Evolutionary conservation across 2,797 vertebrate species (phyloP).

Genomic region (Protonibea diacanthus): DNA sequence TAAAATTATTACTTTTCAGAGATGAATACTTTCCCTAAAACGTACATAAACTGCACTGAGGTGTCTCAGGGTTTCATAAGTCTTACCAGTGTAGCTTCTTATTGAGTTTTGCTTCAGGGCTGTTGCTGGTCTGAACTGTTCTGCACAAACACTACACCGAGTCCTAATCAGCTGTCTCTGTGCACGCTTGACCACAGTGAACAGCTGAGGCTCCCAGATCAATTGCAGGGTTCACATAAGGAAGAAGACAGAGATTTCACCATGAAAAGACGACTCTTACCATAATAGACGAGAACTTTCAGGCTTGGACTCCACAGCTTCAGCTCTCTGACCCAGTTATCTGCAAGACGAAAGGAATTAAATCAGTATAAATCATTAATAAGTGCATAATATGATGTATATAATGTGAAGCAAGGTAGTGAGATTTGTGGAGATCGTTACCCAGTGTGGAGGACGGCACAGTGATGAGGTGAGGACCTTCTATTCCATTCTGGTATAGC

Average conservation of each 20-base stretch:
- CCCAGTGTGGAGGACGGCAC: slow-evolving; percentile 97
- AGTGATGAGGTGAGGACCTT: slow-evolving; percentile 93
- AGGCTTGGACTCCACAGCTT: slow-evolving; percentile 94
- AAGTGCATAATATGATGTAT: background rate
- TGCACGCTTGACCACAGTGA: background rate
- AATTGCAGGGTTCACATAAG: background rate
- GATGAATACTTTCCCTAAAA: too few species aligned
- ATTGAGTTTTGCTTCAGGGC: background rate
- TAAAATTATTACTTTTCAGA: too few species aligned
- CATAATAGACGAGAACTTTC: slow-evolving; percentile 93
- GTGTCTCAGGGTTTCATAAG: too few species aligned
- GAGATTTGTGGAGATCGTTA: slow-evolving; percentile 68
- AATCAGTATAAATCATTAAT: background rate
- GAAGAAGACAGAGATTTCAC: background rate
- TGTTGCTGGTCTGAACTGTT: background rate
- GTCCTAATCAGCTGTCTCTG: background rate
- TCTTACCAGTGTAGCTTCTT: background rate
- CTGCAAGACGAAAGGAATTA: slow-evolving; percentile 75
- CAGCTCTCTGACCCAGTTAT: slow-evolving; percentile 98
- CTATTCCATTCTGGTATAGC: slow-evolving; percentile 89
- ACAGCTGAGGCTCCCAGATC: background rate
- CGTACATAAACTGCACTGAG: too few species aligned
- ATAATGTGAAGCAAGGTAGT: background rate
- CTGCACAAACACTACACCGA: background rate
- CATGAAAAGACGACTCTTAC: slow-evolving; percentile 80